Evolutionary conservation across 2,797 vertebrate genomes (phyloP).

Genomic region (Erethizon dorsatum): DNA sequence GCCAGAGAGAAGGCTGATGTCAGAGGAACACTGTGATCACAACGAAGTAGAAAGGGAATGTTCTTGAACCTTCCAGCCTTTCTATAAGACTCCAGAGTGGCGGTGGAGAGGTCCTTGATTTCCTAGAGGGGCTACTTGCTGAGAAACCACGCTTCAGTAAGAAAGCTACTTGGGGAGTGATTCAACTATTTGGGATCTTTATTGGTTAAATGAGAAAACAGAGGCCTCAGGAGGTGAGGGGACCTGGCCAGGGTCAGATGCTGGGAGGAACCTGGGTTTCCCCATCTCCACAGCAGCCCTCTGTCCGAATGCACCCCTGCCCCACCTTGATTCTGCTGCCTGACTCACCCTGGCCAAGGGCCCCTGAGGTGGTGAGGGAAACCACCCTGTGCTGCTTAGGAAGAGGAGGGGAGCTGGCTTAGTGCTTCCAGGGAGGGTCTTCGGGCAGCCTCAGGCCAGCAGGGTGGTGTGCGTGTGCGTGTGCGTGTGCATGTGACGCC

Average conservation of each 20-base stretch:
- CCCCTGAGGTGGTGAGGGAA: too few relatives aligned
- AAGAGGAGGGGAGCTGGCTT: fast-evolving
- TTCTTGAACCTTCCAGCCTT: conserved; percentile 21
- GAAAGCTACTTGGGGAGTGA: background rate
- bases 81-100: background rate
- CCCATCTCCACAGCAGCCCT: background rate
- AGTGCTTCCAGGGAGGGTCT: background rate
- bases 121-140: background rate
- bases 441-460: background rate
- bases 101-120: fast-evolving
- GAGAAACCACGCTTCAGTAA: background rate
- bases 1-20: background rate
- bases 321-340: background rate
- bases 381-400: background rate
- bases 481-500: background rate
- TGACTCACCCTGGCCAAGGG: background rate
- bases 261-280: background rate
- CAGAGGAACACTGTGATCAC: background rate
- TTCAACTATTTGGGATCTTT: background rate
- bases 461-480: background rate
- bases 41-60: background rate
- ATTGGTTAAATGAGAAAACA: background rate
- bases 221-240: fast-evolving
- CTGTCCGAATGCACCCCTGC: too few relatives aligned
- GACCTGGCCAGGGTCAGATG: fast-evolving